Evolutionary conservation across 2,113 vertebrate genomes (phyloP).

Genomic region (Camelus bactrianus): DNA sequence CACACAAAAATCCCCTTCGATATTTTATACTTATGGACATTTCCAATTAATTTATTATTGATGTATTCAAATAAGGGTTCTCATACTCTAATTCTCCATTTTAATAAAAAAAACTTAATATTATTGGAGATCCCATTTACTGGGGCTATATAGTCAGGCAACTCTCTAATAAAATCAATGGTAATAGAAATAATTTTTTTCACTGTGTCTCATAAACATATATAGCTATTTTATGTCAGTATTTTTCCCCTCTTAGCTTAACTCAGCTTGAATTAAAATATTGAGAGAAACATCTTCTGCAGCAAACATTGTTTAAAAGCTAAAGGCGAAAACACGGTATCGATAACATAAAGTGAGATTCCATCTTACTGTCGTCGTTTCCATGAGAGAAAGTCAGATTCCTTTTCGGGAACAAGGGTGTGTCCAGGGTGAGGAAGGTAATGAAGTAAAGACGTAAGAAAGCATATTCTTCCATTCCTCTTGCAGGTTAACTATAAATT

Average conservation of each 20-base stretch:
- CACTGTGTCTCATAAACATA: background rate
- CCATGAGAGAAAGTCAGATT: background rate
- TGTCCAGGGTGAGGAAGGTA: background rate
- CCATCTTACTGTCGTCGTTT: background rate
- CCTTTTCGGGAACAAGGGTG: background rate
- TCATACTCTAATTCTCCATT: conserved; percentile 57
- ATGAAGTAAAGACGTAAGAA: background rate
- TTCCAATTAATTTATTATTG: conserved; percentile 65
- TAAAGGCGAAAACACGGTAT: background rate
- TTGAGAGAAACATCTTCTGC: background rate
- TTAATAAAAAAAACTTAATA: conserved; percentile 70
- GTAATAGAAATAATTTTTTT: background rate
- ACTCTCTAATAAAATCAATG: conserved; percentile 64
- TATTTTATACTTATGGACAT: conserved; percentile 70
- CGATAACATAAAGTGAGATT: background rate
- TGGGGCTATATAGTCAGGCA: conserved; percentile 8
- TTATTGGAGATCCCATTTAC: conserved; percentile 61
- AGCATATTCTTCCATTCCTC: background rate
- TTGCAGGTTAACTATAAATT: background rate
- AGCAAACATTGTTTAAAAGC: background rate
- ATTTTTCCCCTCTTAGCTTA: background rate
- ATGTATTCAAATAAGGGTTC: background rate
- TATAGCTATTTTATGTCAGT: background rate
- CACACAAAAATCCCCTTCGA: conserved; percentile 47
- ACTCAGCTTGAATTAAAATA: background rate